Base-by-base conservation (phyloP, 2,797 vertebrate species). In the Sebastes taczanowskii region DNA sequence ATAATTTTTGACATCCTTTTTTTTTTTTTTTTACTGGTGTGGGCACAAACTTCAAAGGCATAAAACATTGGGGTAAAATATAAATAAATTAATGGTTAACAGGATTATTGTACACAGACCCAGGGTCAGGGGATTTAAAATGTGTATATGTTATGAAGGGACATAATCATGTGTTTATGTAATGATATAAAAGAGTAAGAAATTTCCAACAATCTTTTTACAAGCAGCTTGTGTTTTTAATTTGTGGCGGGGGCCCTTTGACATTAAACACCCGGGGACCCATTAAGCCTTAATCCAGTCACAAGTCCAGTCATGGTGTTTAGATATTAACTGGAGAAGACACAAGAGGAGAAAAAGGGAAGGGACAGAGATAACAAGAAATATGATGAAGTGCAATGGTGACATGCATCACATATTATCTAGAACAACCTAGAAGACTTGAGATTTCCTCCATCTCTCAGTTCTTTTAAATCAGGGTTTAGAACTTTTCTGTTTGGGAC, bases 241-340 rank as follows among this genome's bases (percentile, higher is more conserved):
- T 82, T 55, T 79, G 59, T 56, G 68, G 9, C 62, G 52, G 30
- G 30, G 69, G 32, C 74, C 68, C 35, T 70, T 74, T 65, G 71
- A 72, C 42, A 56, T 22, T 67, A 34, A 77, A 56, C 67, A 71
- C 81, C 74, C 71, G 49, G 35, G 69, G 77, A 78, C 55, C 85
- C 85, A 88, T 88, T 89, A 86, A 73, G 35, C 14, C 35, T 88
- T 91, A 86, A 91, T 89, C 87, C 77, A 64, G 74, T 81, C 70
- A 75, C 11, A 35, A 86, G 89, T 89, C 87, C 80, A 67, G 74
- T 82, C 70, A 75, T 14, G 46, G 67, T 85, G 76, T 87, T 81
- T 61, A 77, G 53, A 78, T 80, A 84, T 77, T 69, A 83, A 82
- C 81, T 75, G 46, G 25, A 52, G 72, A 25, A 63, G 76, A 72